Evolutionary conservation across 2,888 invertebrate genomes (phyloP).

Genomic region (Anarsia innoxiella): DNA sequence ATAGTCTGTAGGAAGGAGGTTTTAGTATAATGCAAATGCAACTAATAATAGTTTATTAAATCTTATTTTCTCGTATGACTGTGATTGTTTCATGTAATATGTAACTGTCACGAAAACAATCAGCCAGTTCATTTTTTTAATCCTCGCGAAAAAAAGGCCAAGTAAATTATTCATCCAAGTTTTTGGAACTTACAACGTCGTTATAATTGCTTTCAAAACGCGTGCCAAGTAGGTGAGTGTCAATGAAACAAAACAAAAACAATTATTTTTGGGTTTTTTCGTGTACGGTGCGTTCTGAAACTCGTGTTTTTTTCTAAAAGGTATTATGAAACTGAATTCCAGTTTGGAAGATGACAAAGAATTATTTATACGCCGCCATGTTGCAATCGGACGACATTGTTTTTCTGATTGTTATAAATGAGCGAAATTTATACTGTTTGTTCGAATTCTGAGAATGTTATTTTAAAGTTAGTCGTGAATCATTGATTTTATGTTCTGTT

Average conservation of each 20-base stretch:
- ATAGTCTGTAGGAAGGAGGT: too few relatives aligned
- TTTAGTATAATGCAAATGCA: too few relatives aligned
- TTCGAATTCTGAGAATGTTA: conserved; percentile 7
- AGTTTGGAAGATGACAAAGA: conserved; percentile 12
- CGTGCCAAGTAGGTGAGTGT: conserved; percentile 70
- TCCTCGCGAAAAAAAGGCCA: conserved; percentile 5
- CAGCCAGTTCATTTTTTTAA: too few relatives aligned
- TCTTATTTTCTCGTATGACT: too few relatives aligned
- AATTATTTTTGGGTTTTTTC: conserved; percentile 18
- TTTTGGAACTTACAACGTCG: conserved; percentile 17
- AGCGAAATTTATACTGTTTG: conserved; percentile 11
- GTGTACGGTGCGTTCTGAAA: not conserved
- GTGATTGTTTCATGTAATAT: too few relatives aligned
- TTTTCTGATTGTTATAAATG: conserved; percentile 19
- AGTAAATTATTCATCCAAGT: conserved; percentile 14
- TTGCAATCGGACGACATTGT: conserved; percentile 14
- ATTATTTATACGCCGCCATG: conserved; percentile 9
- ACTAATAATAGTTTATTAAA: too few relatives aligned
- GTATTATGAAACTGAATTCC: conserved; percentile 11
- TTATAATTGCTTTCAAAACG: conserved; percentile 10
- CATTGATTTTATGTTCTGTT: conserved; percentile 8
- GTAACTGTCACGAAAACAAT: too few relatives aligned
- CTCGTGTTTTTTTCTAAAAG: not conserved
- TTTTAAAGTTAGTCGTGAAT: conserved; percentile 6
- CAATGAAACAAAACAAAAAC: conserved; percentile 38